phyloP scores from a whole-genome alignment of 2,888 invertebrate species.

The Euzetes globulus region DNA sequence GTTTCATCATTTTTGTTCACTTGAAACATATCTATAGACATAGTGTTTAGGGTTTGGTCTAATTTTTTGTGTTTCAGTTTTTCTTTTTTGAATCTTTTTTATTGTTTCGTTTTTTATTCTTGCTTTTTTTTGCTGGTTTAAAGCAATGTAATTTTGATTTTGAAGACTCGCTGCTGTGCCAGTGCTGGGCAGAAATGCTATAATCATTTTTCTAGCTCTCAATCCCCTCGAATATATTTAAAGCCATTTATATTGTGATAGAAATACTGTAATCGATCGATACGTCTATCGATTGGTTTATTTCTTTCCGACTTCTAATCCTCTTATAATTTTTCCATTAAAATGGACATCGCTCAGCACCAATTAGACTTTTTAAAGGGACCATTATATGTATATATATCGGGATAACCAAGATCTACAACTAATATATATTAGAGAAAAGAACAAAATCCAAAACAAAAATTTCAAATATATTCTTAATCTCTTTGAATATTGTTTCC shows the following conservation, averaged over 20 bases:
- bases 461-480: no score
- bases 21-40: neutral
- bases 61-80: neutral
- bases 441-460: no score
- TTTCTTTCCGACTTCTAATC: neutral
- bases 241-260: neutral
- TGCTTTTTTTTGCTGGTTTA: neutral
- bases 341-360: no score
- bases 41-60: neutral
- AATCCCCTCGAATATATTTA: neutral
- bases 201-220: neutral
- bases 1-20: neutral
- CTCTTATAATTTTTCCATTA: no score
- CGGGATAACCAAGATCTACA: no score
- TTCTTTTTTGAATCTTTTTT: neutral
- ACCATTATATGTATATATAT: no score
- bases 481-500: no score
- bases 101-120: neutral
- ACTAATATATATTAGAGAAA: no score
- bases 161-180: constrained; percentile 10
- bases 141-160: neutral
- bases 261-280: neutral
- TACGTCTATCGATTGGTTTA: constrained; percentile 5
- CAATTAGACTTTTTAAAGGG: no score
- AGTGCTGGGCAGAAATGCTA: constrained; percentile 26